These are phyloP conservation scores for Copidosoma aretas DNA, from an alignment of 2,888 invertebrate genomes.

Conservation along the genomic window DNA sequence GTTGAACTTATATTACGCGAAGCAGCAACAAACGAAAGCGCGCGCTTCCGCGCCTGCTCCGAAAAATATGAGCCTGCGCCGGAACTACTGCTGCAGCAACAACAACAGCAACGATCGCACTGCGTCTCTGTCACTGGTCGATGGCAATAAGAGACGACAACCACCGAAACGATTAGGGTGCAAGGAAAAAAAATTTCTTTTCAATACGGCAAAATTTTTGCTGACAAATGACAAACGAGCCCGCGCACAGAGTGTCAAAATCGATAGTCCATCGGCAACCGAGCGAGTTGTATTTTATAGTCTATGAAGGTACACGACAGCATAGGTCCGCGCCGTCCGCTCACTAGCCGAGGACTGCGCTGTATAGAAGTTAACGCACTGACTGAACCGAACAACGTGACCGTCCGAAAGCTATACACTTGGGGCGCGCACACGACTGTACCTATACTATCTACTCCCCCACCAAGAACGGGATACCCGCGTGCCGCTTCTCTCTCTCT, in stretches of 20 bases:
- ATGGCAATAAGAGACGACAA: too few relatives aligned
- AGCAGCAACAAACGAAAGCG: not conserved
- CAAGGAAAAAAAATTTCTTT: too few relatives aligned
- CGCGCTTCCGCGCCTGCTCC: not conserved
- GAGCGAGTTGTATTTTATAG: too few relatives aligned
- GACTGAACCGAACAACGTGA: slow-evolving; percentile 58
- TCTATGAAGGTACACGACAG: not conserved
- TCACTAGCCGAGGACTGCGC: not conserved
- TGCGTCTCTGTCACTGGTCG: not conserved
- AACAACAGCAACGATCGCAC: not conserved
- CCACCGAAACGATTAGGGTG: too few relatives aligned
- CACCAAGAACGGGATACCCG: too few relatives aligned
- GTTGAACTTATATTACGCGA: not conserved
- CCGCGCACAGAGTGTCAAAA: not conserved
- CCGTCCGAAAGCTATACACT: slow-evolving; percentile 53
- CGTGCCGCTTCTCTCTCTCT: too few relatives aligned
- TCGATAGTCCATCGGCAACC: not conserved
- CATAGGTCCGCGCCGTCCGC: not conserved
- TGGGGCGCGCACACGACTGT: slow-evolving; percentile 8
- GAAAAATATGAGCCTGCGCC: too few relatives aligned
- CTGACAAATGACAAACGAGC: not conserved
- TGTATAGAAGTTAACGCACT: slow-evolving; percentile 42
- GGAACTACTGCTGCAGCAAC: too few relatives aligned
- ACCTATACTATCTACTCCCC: too few relatives aligned
- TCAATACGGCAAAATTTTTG: not conserved